Percentiles rank a stretch among this genome's conserved stretches.
Conservation (phyloP, 2,113 vertebrate species). For the Apistogramma diplotaenia region DNA sequence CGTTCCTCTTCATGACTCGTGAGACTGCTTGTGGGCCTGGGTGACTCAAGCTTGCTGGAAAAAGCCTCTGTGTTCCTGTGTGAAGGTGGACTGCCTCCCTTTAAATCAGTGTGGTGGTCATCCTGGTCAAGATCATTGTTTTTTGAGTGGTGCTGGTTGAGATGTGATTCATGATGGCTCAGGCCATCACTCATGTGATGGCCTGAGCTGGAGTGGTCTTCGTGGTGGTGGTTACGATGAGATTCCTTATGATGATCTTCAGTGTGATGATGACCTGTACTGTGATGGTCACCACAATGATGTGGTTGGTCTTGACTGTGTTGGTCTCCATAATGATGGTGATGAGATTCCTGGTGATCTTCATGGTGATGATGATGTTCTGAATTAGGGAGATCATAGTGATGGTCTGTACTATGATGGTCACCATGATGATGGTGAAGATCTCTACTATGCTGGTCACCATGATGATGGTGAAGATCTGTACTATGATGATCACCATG, state of each 20-base stretch:
- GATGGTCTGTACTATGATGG: not conserved
- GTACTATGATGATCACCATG: not conserved
- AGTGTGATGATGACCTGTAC: not conserved
- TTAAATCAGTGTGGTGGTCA: constrained; percentile 2
- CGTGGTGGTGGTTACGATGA: not conserved
- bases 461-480: not conserved
- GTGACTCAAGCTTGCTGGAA: constrained; percentile 42
- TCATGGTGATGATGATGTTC: not conserved
- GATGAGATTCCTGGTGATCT: not conserved
- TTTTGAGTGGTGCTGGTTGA: not conserved
- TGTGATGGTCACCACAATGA: not conserved
- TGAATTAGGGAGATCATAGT: not conserved
- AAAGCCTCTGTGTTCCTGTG: constrained; percentile 27
- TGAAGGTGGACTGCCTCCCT: not conserved
- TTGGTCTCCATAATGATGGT: not conserved
- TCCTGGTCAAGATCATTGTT: not conserved
- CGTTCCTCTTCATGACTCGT: constrained; percentile 61
- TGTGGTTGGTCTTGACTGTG: not conserved
- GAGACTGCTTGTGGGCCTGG: constrained; percentile 31
- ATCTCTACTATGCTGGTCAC: not conserved
- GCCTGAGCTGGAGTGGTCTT: not conserved
- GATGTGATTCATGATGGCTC: not conserved
- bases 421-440: not conserved
- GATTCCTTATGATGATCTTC: not conserved
- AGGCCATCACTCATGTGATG: no score